A percentile compares a stretch with the other conserved stretches of the same genome.
Conservation (phyloP, 2,888 invertebrate species). For the Entomobrya multifasciata region DNA sequence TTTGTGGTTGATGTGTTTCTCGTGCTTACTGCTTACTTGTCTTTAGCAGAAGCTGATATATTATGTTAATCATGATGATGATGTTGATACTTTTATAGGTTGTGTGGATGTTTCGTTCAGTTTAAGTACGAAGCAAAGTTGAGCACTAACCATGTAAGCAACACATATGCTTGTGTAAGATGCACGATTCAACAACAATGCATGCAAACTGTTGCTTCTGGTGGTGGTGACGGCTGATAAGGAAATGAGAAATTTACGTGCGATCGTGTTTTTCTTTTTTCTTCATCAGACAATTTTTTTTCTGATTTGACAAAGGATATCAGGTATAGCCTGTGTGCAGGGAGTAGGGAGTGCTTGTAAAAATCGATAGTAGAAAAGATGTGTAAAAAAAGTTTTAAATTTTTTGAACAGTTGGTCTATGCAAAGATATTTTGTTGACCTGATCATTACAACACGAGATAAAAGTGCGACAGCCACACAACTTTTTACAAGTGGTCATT, state of each 20-base stretch:
- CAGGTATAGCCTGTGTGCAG: too few relatives aligned
- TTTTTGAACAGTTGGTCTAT: slow-evolving; percentile 53
- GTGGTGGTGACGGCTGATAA: slow-evolving; percentile 67
- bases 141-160: too few relatives aligned
- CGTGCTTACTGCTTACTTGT: slow-evolving; percentile 22
- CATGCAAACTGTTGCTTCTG: slow-evolving; percentile 60
- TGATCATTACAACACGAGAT: too few relatives aligned
- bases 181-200: slow-evolving; percentile 38
- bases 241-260: slow-evolving; percentile 71
- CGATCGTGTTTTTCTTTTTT: slow-evolving; percentile 54
- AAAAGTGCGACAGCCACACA: too few relatives aligned
- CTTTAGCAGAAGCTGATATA: slow-evolving; percentile 33
- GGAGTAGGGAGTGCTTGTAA: background rate
- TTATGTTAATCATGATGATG: slow-evolving; percentile 48
- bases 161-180: too few relatives aligned
- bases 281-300: slow-evolving; percentile 62
- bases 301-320: slow-evolving; percentile 13
- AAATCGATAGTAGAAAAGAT: background rate
- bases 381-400: slow-evolving; percentile 39
- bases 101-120: too few relatives aligned
- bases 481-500: too few relatives aligned
- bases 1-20: slow-evolving; percentile 46
- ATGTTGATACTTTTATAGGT: slow-evolving; percentile 13
- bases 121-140: too few relatives aligned
- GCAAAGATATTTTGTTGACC: slow-evolving; percentile 44